Percentiles rank a stretch among this genome's conserved stretches.
Evolutionary conservation across 2,113 vertebrate genomes (phyloP).

Genomic region (Laticauda laticaudata): DNA sequence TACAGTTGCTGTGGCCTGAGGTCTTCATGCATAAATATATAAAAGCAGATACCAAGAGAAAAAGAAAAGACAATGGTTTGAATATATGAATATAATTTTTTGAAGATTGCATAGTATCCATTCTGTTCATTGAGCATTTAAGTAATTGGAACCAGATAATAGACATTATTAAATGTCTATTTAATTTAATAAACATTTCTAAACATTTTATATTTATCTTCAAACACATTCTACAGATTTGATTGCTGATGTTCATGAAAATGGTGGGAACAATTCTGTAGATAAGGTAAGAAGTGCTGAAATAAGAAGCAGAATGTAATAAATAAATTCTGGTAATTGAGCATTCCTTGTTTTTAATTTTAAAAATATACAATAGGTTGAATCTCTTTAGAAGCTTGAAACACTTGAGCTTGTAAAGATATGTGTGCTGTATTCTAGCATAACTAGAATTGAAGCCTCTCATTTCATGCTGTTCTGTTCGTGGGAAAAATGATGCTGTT

Average conservation of each 20-base stretch:
- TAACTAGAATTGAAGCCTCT: not conserved
- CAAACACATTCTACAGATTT: slow-evolving; percentile 68
- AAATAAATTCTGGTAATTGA: not conserved
- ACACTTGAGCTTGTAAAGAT: not conserved
- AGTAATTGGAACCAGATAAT: not conserved
- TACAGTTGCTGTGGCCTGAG: not conserved
- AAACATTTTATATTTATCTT: not conserved
- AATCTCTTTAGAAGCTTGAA: not conserved
- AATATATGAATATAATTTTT: not conserved
- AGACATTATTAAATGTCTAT: not conserved
- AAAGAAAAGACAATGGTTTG: not conserved
- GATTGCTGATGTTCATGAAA: slow-evolving; percentile 39
- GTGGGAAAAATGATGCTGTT: not conserved
- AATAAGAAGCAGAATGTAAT: not conserved
- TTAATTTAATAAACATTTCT: slow-evolving; percentile 13
- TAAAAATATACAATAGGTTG: not conserved
- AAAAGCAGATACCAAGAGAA: not conserved
- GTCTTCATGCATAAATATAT: not conserved
- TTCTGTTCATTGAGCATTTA: not conserved
- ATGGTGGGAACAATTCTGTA: slow-evolving; percentile 22
- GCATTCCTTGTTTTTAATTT: slow-evolving; percentile 19
- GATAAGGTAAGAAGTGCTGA: slow-evolving; percentile 26
- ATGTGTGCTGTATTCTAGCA: not conserved
- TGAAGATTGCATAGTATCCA: not conserved
- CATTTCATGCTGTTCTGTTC: not conserved